Conservation (phyloP, 2,113 vertebrate species). For the Pelvicachromis taeniatus region DNA sequence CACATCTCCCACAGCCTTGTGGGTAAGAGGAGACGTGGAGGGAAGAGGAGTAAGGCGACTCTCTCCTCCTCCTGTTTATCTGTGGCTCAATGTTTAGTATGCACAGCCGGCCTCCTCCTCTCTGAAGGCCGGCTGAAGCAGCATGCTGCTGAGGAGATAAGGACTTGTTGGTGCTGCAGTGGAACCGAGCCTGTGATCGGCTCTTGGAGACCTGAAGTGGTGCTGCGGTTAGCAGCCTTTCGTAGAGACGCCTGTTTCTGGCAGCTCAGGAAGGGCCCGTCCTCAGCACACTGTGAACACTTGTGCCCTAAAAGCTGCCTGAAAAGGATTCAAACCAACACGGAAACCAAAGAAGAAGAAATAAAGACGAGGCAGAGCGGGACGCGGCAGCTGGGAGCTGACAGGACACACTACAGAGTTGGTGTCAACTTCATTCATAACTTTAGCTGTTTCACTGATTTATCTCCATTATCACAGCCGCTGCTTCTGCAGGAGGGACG, state of each 20-base stretch:
- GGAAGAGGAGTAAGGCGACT: not conserved
- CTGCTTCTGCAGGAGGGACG: not conserved
- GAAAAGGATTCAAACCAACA: not conserved
- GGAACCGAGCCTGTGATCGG: conserved; percentile 18
- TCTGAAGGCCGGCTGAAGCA: conserved; percentile 35
- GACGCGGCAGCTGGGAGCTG: not conserved
- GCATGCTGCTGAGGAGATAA: conserved; percentile 54
- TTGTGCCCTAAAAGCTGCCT: not conserved
- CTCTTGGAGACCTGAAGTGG: conserved; percentile 28
- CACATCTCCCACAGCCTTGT: not conserved
- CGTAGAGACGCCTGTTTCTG: not conserved
- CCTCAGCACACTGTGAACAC: not conserved
- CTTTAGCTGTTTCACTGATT: not conserved
- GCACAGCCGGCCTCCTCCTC: conserved; percentile 10
- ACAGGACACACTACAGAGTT: not conserved
- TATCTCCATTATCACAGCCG: not conserved
- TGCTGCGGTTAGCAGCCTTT: not conserved
- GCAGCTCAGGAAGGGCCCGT: not conserved
- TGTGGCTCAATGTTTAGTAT: conserved; percentile 30
- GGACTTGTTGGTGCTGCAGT: conserved; percentile 21
- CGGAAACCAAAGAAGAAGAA: not conserved
- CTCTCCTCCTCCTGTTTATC: conserved; percentile 23
- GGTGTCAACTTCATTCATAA: too few species aligned
- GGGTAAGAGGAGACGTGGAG: not conserved
- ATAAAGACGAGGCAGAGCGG: not conserved